Conservation (phyloP, 2,113 vertebrate species). For the Megaceryle maxima region DNA sequence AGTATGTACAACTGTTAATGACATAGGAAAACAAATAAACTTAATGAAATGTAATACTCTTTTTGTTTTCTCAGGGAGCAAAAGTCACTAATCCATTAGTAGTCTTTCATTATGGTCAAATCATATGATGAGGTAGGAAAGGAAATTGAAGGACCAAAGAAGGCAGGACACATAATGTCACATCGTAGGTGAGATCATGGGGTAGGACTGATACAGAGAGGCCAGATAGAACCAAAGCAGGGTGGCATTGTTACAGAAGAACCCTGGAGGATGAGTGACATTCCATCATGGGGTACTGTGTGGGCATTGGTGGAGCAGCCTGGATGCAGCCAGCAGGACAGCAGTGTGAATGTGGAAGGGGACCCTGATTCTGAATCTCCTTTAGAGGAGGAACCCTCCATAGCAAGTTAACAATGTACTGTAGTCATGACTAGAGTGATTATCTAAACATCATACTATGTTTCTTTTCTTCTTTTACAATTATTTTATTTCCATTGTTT, state of each 20-base stretch:
- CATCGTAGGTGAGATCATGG: not conserved
- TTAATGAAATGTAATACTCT: not conserved
- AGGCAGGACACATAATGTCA: not conserved
- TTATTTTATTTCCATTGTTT: not conserved
- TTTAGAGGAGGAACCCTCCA: not conserved
- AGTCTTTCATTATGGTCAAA: not conserved
- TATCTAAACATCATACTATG: not conserved
- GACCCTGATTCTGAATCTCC: not conserved
- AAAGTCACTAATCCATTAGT: not conserved
- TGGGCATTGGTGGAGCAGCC: not conserved
- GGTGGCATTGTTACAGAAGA: not conserved
- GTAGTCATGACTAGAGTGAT: not conserved
- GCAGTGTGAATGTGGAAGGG: fast-evolving
- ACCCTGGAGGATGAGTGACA: not conserved
- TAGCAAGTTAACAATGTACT: not conserved
- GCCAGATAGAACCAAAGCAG: not conserved
- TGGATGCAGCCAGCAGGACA: not conserved
- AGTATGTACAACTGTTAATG: not conserved
- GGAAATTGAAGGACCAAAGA: not conserved
- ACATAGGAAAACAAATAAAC: not conserved
- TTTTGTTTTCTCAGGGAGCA: not conserved
- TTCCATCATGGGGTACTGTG: not conserved
- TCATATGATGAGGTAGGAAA: not conserved
- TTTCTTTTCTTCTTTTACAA: not conserved
- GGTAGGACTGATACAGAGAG: not conserved